Evolutionary conservation across 23 tunicate species (phyloP), one percentile per base, ranked within the genome.

Genomic region (Botrylloides violaceus): DNA sequence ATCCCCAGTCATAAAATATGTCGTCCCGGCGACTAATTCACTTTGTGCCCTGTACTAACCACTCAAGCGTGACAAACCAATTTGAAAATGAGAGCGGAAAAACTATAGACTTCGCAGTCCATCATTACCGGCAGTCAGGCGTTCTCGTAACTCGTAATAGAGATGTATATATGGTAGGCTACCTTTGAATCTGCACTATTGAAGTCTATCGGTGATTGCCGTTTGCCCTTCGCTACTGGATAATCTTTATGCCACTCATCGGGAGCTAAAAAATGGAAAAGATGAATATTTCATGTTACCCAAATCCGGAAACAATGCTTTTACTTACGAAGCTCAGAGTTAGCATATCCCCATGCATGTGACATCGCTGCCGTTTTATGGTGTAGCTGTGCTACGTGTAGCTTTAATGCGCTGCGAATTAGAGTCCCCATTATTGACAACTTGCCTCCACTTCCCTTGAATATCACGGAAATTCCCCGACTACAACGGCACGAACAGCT

Each of bases 171-270:
- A n/a, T n/a, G n/a, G n/a, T n/a, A n/a, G n/a, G n/a, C n/a, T n/a
- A 77, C 81, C 81, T 22, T 58, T 15, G 59, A 29, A 18, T 25
- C 25, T 4, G 57, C 55, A 18, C 56, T 70, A 37, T 50, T 30
- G 3, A 85, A 25, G 56, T 85, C 78, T 15, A 85, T 85, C 15
- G 94, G 94, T 24, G 94, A 85, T 58, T 85, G 94, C 7, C 35
- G 29, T 36, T 66, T 48, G 4, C 94, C 94, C 22, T 75, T 66
- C 3, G 79, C 84, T 6, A 80, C 72, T 7, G 87, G 87, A 31
- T 55, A 81, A 1, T 36, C 37, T 30, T 27, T 35, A 0, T 34
- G 34, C 87, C 87, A 81, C 21, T 62, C 60, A 48, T 61, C 23
- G n/a, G 83, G 83, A 32, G 76, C 83, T 79, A 34, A 48, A 65